A percentile compares a stretch with the other conserved stretches of the same genome.
These are phyloP conservation scores for Mastomys coucha DNA, from an alignment of 2,113 vertebrate genomes.

Conservation along the genomic window DNA sequence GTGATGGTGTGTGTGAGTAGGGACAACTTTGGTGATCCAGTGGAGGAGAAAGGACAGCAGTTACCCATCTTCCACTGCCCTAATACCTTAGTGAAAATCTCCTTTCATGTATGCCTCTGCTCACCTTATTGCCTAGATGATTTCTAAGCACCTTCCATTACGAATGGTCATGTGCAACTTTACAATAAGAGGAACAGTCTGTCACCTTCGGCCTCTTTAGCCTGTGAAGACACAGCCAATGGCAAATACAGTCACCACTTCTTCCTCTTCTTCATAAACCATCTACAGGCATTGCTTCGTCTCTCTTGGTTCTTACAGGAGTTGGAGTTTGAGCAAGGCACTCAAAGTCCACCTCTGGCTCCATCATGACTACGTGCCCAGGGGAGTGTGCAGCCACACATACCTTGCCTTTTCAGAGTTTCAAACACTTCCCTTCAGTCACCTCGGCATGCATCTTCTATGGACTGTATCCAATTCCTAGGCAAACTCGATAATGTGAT, in stretches of 20 bases:
- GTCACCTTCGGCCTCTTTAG: too few species aligned
- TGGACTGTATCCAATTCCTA: not conserved
- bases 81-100: not conserved
- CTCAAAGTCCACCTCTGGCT: not conserved
- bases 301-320: not conserved
- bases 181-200: too few species aligned
- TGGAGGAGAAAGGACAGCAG: not conserved
- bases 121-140: too few species aligned
- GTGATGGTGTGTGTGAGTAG: not conserved
- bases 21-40: not conserved
- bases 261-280: not conserved
- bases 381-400: not conserved
- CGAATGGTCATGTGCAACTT: not conserved
- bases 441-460: not conserved
- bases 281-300: too few species aligned
- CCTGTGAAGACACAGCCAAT: not conserved
- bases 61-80: not conserved
- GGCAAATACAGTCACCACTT: too few species aligned
- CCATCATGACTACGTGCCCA: not conserved
- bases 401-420: too few species aligned
- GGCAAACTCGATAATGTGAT: too few species aligned
- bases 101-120: not conserved
- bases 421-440: not conserved
- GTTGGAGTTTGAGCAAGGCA: not conserved
- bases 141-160: not conserved